Base-by-base conservation (phyloP, 2,888 invertebrate genomes). In the Gibbula magus region DNA sequence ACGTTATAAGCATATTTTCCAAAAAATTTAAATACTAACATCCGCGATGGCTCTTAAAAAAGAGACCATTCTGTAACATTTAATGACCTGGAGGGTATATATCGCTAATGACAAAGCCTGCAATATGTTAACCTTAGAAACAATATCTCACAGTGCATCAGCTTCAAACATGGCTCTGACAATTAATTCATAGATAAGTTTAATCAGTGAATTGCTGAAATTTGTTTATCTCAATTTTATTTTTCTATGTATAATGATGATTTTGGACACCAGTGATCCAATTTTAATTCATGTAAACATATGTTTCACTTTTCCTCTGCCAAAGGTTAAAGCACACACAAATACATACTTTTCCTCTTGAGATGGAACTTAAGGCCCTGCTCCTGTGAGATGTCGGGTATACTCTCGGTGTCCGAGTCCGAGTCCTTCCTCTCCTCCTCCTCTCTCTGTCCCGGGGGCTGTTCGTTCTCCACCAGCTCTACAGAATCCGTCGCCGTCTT, bases 291-390 rank as follows among this genome's bases (percentile, higher is more conserved):
- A 66, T 66, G 1, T 16, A 1, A 4, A 66, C 10, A 66, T 18
- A 4, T 66, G 7, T 16, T 66, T 22, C 1, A 22, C 35, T 35
- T n/a, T n/a, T n/a, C 35, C 8, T 35, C 35, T 45, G 13, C 1
- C 5, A 45, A 10, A 10, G 10, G 13, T 45, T 45, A 8, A 45
- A 45, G 13, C 1, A 61, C 7, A n/a, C 67, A 51, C 20, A 51
- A 25, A 7, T 39, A 75, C 86, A 85, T 85, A 90, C 91, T 88
- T 82, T 86, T 86, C 80, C 89, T 90, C 80, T 87, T 89, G 20
- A 91, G 80, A 76, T 90, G 90, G 78, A 90, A 90, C 22, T 88
- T 80, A 0, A 89, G 80, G 29, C 90, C 90, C 76, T 82, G 86
- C 74, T 88, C 89, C 45, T 79, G 78, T 18, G 89, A 86, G 0